A percentile compares a stretch with the other conserved stretches of the same genome.
Evolutionary conservation across 2,888 invertebrate genomes (phyloP).

Genomic region (Euplagia quadripunctaria): DNA sequence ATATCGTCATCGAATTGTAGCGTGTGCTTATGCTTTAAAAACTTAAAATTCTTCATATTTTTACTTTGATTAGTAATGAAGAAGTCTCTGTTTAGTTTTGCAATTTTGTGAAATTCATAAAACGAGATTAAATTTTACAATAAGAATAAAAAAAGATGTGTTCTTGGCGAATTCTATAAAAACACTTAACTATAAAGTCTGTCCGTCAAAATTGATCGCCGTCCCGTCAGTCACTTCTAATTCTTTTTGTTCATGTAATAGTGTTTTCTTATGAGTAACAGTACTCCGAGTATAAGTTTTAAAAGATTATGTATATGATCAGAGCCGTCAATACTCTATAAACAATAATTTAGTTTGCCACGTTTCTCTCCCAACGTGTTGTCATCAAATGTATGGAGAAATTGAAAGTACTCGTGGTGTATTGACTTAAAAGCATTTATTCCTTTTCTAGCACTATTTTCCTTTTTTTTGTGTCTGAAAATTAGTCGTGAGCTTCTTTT

Average conservation of each 20-base stretch:
- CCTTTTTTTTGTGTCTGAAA: neutral
- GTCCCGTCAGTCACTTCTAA: no score
- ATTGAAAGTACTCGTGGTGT: neutral
- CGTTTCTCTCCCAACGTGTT: neutral
- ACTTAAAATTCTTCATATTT: neutral
- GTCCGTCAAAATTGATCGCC: no score
- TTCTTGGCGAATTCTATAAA: neutral
- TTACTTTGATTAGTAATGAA: neutral
- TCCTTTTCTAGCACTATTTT: neutral
- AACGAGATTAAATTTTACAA: neutral
- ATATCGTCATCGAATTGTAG: neutral
- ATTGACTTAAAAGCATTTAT: neutral
- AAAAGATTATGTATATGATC: no score
- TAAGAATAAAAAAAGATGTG: neutral
- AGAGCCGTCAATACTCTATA: no score
- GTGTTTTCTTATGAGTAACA: no score
- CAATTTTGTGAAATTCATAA: neutral
- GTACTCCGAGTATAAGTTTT: no score
- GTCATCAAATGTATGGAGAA: neutral
- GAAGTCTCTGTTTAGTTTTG: neutral
- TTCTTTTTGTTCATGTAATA: no score
- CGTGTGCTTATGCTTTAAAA: conserved; percentile 17
- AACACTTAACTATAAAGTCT: no score
- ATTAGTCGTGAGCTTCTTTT: no score
- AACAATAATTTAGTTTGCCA: neutral